Percentiles rank a stretch among this genome's conserved stretches.
Conservation (phyloP, 2,888 invertebrate genomes). For the Agelastica alni region DNA sequence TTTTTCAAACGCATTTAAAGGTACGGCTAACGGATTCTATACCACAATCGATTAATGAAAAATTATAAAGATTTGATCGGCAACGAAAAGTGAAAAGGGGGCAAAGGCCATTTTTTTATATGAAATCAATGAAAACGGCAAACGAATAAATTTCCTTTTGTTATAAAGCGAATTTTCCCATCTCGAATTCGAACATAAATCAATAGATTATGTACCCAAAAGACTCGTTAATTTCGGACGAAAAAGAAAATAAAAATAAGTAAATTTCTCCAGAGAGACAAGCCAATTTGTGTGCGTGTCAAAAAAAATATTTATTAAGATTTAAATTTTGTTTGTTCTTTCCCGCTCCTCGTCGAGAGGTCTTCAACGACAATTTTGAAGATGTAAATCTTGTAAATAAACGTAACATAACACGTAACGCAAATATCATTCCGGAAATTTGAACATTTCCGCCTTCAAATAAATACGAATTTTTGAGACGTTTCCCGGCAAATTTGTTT, state of each 20-base stretch:
- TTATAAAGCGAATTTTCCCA: conserved; percentile 29
- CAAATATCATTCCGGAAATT: too few species aligned
- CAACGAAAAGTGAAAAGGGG: too few species aligned
- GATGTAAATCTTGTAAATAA: conserved; percentile 12
- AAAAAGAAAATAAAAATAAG: conserved; percentile 32
- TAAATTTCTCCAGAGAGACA: conserved; percentile 30
- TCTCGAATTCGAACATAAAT: conserved; percentile 31
- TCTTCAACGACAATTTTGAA: conserved; percentile 7
- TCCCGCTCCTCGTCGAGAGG: conserved; percentile 2
- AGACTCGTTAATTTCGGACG: conserved; percentile 33
- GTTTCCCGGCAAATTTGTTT: too few species aligned
- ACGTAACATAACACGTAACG: too few species aligned
- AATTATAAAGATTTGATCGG: conserved; percentile 20
- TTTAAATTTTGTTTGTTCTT: conserved; percentile 30
- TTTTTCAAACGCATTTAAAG: too few species aligned
- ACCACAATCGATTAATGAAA: conserved; percentile 19
- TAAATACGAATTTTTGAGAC: too few species aligned
- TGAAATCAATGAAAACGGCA: conserved; percentile 29
- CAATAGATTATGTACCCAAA: conserved; percentile 33
- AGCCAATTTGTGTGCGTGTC: conserved; percentile 28
- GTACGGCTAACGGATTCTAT: conserved; percentile 6
- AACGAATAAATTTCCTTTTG: conserved; percentile 35
- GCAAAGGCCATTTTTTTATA: conserved; percentile 28
- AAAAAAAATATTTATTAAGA: conserved; percentile 31
- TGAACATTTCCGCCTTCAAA: too few species aligned